Conservation (phyloP, 2,888 invertebrate genomes). For the Caenorhabditis angaria region DNA sequence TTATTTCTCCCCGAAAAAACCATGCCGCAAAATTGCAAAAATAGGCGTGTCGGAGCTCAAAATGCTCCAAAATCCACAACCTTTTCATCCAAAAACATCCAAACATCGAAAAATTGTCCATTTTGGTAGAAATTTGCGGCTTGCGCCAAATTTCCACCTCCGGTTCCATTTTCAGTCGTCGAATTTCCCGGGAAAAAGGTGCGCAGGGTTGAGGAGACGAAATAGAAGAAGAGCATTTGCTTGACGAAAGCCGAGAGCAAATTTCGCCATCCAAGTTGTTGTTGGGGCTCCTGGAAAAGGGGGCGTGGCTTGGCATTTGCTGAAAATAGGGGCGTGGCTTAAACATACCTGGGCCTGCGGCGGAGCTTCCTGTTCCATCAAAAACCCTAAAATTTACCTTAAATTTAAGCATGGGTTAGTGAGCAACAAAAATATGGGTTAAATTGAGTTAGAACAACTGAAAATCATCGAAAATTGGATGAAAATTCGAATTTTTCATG, state of each 20-base stretch:
- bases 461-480: neutral
- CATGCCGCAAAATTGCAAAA: slow-evolving; percentile 2
- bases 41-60: too few species aligned
- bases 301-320: neutral
- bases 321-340: too few species aligned
- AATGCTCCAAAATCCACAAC: too few species aligned
- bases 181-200: neutral
- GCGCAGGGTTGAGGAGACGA: slow-evolving; percentile 12
- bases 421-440: too few species aligned
- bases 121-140: slow-evolving; percentile 72
- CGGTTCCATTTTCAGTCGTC: neutral
- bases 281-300: neutral
- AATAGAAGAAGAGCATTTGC: slow-evolving; percentile 27
- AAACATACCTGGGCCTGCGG: too few species aligned
- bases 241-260: slow-evolving; percentile 23
- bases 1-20: too few species aligned
- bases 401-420: too few species aligned
- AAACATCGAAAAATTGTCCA: slow-evolving; percentile 74
- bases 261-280: neutral
- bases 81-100: slow-evolving; percentile 74
- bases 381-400: too few species aligned
- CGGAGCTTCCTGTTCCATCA: too few species aligned
- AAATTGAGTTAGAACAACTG: too few species aligned
- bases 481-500: neutral
- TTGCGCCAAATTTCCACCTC: neutral